Evolutionary conservation across 30 jellyfish, hydroid and myxozoan species (phyloP).

Genomic region (Aurelia sp.): DNA sequence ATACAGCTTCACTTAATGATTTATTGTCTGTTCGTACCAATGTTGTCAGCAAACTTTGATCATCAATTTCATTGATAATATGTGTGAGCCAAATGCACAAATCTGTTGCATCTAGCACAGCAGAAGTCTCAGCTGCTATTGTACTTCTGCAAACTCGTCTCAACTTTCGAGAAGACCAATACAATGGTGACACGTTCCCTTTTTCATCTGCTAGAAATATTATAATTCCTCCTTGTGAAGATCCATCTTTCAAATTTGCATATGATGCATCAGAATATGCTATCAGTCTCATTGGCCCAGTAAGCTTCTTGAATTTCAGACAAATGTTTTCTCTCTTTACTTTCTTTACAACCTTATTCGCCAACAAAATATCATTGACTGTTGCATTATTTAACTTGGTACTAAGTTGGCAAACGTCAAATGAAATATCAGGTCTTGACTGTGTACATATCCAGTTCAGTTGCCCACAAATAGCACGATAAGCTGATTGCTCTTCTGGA

Average conservation of each 20-base stretch:
- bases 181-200: too few relatives aligned
- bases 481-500: neutral
- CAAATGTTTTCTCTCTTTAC: neutral
- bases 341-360: conserved; percentile 24
- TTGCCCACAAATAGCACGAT: conserved; percentile 16
- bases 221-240: too few relatives aligned
- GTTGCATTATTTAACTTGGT: neutral
- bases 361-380: conserved; percentile 1
- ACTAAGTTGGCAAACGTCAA: conserved; percentile 7
- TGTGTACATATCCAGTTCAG: conserved; percentile 25
- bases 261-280: too few relatives aligned
- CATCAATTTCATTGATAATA: conserved; percentile 31
- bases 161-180: conserved; percentile 35
- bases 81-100: conserved; percentile 35
- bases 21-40: conserved; percentile 25
- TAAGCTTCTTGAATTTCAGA: too few relatives aligned
- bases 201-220: too few relatives aligned
- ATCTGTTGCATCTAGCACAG: conserved; percentile 49
- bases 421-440: conserved; percentile 32
- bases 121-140: conserved; percentile 50
- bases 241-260: too few relatives aligned
- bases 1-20: too few relatives aligned
- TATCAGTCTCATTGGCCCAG: too few relatives aligned
- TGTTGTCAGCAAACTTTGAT: conserved; percentile 43
- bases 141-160: conserved; percentile 50